These are phyloP conservation scores for Neomicropteryx cornuta DNA, from an alignment of 1,140 invertebrate genomes.

Conservation along the genomic window DNA sequence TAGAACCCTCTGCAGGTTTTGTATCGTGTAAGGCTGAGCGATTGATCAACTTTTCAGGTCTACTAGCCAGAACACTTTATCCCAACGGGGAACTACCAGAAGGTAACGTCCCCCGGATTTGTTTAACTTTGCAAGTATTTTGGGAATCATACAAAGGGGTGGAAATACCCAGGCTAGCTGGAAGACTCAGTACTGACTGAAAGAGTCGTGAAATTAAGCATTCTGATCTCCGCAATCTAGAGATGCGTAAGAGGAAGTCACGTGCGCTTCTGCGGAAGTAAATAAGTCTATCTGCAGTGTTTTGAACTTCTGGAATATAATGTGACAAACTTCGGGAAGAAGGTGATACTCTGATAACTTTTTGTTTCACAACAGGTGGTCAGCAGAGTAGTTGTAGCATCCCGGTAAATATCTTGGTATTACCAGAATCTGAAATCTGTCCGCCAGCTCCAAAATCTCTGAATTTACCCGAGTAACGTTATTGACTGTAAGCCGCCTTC, in stretches of 20 bases:
- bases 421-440: no score
- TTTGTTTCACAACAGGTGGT: no score
- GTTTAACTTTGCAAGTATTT: slow-evolving; percentile 9
- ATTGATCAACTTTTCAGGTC: slow-evolving; percentile 12
- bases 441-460: no score
- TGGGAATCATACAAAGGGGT: not conserved
- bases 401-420: no score
- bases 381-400: no score
- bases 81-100: slow-evolving; percentile 17
- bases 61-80: slow-evolving; percentile 17
- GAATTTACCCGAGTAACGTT: no score
- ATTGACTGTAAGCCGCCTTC: no score
- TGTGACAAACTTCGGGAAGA: no score
- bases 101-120: slow-evolving; percentile 10
- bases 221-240: slow-evolving; percentile 3
- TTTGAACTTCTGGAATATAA: not conserved
- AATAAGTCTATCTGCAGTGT: slow-evolving; percentile 7
- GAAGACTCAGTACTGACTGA: slow-evolving; percentile 13
- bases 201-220: slow-evolving; percentile 12
- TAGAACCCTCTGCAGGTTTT: slow-evolving; percentile 9
- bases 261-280: not conserved
- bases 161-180: slow-evolving; percentile 9
- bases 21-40: slow-evolving; percentile 9
- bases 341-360: no score
- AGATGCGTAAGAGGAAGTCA: slow-evolving; percentile 3